Evolutionary conservation across 2,113 vertebrate species (phyloP), one percentile per base, ranked within the genome.

Genomic region (Ictidomys tridecemlineatus): DNA sequence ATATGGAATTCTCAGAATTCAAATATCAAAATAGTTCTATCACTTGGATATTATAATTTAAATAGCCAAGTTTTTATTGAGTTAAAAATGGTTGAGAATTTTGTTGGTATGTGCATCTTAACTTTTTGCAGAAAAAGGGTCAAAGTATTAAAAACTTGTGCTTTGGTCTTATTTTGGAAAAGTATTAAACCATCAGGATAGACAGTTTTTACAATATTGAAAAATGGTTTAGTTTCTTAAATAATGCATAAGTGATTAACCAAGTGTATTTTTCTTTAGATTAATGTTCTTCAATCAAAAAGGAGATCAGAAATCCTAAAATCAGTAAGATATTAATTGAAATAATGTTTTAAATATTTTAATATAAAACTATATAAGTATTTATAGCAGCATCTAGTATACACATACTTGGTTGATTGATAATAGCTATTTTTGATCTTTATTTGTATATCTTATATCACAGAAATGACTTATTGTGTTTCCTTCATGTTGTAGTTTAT

Each of bases 241-340:
- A 77, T 80, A 83, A 65, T 91, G 37, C 16, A 3, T 92, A 22
- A 13, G 14, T 56, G 72, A 97, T 94, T 83, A 98, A 98, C 53
- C 8, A 28, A 34, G 5, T 85, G 0, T n/a, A 63, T 98, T 84
- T 94, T 89, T 93, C 39, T 3, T 12, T 96, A 99, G 99, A 99
- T 99, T 97, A 99, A 99, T 22, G 99, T 99, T 73, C 99, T 99
- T 92, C 99, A 99, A 97, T 99, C 99, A 95, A 99, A 99, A 98
- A 99, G 99, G 97, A 99, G 99, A 98, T 99, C 99, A 42, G 99
- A 99, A 99, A 99, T 99, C 97, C 98, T 99, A 93, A 99, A 99
- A 99, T 99, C 99, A 94, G 99, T 99, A 98, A 99, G 99, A 48
- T 85, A 96, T 53, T 89, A 91, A 90, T 96, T 93, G 53, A 97